Conservation (phyloP, 2,113 vertebrate species). For the Paralichthys olivaceus region DNA sequence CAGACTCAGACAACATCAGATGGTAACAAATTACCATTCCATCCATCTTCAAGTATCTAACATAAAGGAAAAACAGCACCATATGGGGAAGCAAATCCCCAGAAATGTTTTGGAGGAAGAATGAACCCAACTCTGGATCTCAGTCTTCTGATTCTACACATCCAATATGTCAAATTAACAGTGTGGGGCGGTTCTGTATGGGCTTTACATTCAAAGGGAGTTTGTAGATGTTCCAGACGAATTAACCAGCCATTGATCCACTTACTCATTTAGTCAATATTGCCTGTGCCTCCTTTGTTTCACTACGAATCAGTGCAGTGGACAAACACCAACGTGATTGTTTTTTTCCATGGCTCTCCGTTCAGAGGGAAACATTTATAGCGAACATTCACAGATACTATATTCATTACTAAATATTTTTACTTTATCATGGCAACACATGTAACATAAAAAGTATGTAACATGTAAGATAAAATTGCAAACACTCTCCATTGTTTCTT, state of each 20-base stretch:
- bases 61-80: not conserved
- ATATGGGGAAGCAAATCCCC: no score
- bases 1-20: no score
- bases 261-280: not conserved
- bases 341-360: not conserved
- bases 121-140: no score
- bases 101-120: not conserved
- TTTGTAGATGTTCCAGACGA: no score
- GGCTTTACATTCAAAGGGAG: no score
- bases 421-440: not conserved
- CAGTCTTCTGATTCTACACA: not conserved
- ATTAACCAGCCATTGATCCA: not conserved
- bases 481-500: not conserved
- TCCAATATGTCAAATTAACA: not conserved
- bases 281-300: not conserved
- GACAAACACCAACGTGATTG: not conserved
- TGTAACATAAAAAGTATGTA: not conserved
- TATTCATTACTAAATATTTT: no score
- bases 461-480: no score
- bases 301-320: not conserved
- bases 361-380: not conserved
- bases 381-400: not conserved
- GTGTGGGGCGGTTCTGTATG: not conserved
- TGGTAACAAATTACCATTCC: no score
- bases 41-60: not conserved